Evolutionary conservation across 2,113 vertebrate genomes (phyloP), one percentile per base, ranked within the genome.

Genomic region (Nesoenas mayeri): DNA sequence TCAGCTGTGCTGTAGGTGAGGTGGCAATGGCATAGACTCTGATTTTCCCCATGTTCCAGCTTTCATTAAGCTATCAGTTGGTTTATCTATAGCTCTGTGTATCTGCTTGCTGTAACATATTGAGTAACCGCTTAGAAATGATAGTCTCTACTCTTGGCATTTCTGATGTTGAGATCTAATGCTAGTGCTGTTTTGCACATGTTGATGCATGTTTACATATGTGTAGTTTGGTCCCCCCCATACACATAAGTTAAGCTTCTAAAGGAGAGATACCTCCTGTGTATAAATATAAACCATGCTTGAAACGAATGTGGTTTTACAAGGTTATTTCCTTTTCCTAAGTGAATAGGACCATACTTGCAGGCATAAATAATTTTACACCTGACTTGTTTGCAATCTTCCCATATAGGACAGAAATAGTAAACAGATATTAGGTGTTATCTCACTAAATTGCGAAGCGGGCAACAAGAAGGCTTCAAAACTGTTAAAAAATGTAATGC

Each of bases 261-360:
- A 28, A 88, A 83, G 85, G 82, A 95, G 77, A 60, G 85, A 90
- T 44, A 71, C 79, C 67, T 96, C 93, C 82, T 75, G 69, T 84
- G 88, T 88, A 88, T 86, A 95, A 97, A 92, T 54, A 88, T 16
- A 62, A 47, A 15, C 61, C 44, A 75, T 85, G 79, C 40, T 91
- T 32, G 13, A 79, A 86, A 65, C 62, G 40, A 84, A 90, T 69
- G 90, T 67, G 79, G 34, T 89, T 93, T 94, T 84, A 89, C 53
- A 85, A 81, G 83, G 48, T 69, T 84, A 75, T 81, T 92, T 93
- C 86, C 80, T 90, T 93, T 73, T 85, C 85, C 50, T 29, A 77
- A 77, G 70, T 34, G 73, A 92, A 65, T 93, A 96, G 77, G 92
- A 88, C 77, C 11, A 12, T 81, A 71, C 92, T 91, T 95, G 92